Conservation (phyloP, 2,113 vertebrate genomes). For the Circaetus gallicus region DNA sequence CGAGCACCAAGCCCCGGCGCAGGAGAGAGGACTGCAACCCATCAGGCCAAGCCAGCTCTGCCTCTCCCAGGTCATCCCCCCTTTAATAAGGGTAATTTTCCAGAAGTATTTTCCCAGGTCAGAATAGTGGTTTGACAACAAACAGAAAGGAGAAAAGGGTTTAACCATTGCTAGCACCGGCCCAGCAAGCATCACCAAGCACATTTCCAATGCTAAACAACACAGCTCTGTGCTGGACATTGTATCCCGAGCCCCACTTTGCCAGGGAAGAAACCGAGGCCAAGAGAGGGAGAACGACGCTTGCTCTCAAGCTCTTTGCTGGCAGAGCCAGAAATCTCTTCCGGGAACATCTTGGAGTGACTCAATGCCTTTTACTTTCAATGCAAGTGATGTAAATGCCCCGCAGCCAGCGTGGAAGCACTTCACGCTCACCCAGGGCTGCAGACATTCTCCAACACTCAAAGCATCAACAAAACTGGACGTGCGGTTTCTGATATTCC, state of each 20-base stretch:
- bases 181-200: neutral
- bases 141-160: neutral
- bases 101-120: conserved; percentile 3
- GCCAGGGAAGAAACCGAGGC: neutral
- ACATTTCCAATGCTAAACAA: neutral
- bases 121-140: neutral
- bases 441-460: neutral
- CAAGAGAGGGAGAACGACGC: neutral
- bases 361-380: conserved; percentile 33
- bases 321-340: conserved; percentile 5
- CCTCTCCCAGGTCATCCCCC: neutral
- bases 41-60: neutral
- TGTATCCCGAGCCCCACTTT: neutral
- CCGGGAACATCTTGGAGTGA: conserved; percentile 37
- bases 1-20: fast-evolving
- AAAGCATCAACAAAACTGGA: neutral
- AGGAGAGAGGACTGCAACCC: neutral
- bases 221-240: neutral
- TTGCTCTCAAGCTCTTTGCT: neutral
- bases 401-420: neutral
- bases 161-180: neutral
- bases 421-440: neutral
- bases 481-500: neutral
- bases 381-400: neutral
- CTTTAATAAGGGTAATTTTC: neutral